Evolutionary conservation across 2,888 invertebrate species (phyloP).

Genomic region (Dinocampus coccinellae): DNA sequence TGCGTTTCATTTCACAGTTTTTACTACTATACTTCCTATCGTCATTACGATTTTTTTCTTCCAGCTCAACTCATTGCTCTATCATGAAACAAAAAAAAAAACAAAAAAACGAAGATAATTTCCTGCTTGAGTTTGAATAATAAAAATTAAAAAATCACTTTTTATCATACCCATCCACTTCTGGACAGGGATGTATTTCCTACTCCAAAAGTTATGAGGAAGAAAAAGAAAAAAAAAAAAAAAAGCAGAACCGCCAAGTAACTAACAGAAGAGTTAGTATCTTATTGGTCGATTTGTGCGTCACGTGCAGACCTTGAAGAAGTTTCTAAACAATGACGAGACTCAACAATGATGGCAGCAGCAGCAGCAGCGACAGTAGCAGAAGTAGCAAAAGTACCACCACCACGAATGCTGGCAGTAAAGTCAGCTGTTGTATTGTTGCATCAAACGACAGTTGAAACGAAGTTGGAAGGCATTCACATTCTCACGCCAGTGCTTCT

Average conservation of each 20-base stretch:
- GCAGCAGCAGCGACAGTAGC: constrained; percentile 5
- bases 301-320: neutral
- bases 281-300: neutral
- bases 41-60: neutral
- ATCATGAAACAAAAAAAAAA: too few species aligned
- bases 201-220: too few species aligned
- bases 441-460: neutral
- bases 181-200: too few species aligned
- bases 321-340: neutral
- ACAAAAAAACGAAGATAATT: too few species aligned
- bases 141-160: too few species aligned
- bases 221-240: neutral
- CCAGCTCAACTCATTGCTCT: neutral
- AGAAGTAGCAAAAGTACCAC: too few species aligned
- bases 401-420: too few species aligned
- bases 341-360: neutral
- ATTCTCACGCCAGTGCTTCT: too few species aligned
- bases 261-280: neutral
- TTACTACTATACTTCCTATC: neutral
- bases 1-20: neutral
- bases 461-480: neutral
- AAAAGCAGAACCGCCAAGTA: neutral
- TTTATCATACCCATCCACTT: too few species aligned
- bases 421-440: constrained; percentile 1
- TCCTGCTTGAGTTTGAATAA: too few species aligned